Evolutionary conservation across 2,113 vertebrate genomes (phyloP).

Genomic region (Pluvialis apricaria): DNA sequence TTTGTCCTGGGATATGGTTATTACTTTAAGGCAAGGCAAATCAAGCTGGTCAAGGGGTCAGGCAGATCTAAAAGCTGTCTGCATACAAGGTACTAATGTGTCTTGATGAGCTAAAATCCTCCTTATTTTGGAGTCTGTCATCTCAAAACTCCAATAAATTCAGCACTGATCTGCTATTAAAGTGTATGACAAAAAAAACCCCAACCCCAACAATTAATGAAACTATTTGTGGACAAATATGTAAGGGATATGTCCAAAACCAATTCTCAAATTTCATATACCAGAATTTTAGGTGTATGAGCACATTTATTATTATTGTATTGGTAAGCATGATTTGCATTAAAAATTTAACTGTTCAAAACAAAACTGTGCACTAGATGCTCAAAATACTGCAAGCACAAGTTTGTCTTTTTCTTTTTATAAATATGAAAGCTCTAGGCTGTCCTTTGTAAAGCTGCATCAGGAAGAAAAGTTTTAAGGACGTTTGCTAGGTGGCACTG

Average conservation of each 20-base stretch:
- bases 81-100: background rate
- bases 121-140: background rate
- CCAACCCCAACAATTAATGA: background rate
- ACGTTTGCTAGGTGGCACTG: conserved; percentile 62
- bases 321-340: background rate
- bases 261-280: background rate
- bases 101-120: background rate
- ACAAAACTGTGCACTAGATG: background rate
- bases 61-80: background rate
- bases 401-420: background rate
- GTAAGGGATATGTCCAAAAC: background rate
- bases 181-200: background rate
- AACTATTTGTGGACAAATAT: background rate
- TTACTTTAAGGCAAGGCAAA: background rate
- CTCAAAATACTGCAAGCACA: background rate
- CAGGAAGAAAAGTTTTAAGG: background rate
- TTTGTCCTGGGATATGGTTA: background rate
- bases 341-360: background rate
- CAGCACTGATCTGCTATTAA: background rate
- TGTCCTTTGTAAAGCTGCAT: background rate
- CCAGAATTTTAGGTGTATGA: background rate
- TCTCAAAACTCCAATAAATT: background rate
- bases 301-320: background rate
- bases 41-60: background rate
- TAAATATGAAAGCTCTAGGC: background rate